phyloP scores from a whole-genome alignment of 1,140 invertebrate species.

The Oncopeltus fasciatus region DNA sequence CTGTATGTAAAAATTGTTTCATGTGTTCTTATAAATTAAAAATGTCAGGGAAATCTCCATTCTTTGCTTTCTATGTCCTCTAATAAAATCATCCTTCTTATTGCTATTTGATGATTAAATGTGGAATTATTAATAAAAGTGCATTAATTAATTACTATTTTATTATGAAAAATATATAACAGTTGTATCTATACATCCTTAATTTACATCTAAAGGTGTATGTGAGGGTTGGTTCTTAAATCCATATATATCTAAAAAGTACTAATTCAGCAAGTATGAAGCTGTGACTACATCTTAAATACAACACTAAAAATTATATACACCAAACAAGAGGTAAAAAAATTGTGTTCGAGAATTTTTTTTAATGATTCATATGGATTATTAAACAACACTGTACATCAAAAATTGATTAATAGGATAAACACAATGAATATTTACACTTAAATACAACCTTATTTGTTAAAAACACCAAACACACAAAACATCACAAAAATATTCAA shows the following conservation, averaged over 20 bases:
- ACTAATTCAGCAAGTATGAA: constrained; percentile 2
- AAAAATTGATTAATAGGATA: neutral
- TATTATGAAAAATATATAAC: constrained; percentile 10
- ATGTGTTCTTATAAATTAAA: too few species aligned
- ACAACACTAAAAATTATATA: constrained; percentile 2
- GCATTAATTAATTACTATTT: constrained; percentile 1
- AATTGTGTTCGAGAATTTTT: neutral
- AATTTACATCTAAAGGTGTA: neutral
- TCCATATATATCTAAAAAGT: neutral
- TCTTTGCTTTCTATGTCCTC: too few species aligned
- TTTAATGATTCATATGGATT: neutral
- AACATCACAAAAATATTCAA: neutral
- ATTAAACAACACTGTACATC: neutral
- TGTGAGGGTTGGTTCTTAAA: constrained; percentile 2
- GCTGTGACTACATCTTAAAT: constrained; percentile 5
- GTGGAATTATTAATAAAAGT: too few species aligned
- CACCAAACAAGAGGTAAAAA: neutral
- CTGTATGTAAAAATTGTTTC: too few species aligned
- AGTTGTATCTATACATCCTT: constrained; percentile 3
- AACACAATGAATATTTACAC: neutral
- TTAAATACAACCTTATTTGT: neutral
- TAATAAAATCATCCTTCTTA: too few species aligned
- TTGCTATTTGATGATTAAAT: too few species aligned
- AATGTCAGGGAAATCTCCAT: too few species aligned
- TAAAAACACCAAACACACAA: neutral